Percentiles rank a stretch among this genome's conserved stretches.
Conservation (phyloP, 1,140 invertebrate genomes). For the Tetramorium simillimum region DNA sequence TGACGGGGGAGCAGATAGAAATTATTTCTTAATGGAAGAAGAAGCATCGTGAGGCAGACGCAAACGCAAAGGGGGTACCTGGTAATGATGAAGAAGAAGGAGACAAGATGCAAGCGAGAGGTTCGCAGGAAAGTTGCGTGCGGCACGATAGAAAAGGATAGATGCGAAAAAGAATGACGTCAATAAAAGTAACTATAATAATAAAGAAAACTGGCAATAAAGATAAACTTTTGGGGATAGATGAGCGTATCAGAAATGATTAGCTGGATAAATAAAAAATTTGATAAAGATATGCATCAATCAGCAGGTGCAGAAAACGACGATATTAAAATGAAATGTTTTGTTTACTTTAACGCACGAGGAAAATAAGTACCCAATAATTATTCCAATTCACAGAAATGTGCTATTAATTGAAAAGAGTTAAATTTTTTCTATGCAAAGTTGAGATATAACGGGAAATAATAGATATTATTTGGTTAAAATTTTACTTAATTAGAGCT, state of each 20-base stretch:
- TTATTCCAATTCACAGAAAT: conserved; percentile 13
- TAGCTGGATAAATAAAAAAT: background rate
- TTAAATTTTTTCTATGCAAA: background rate
- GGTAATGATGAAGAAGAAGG: conserved; percentile 60
- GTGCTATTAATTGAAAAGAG: background rate
- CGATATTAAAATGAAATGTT: conserved; percentile 16
- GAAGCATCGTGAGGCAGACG: conserved; percentile 49
- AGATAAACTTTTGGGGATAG: background rate
- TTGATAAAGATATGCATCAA: background rate
- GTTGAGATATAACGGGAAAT: background rate
- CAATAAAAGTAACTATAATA: background rate
- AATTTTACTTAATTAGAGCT: conserved; percentile 2
- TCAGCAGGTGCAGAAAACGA: background rate
- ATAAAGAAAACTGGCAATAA: background rate
- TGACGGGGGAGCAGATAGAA: conserved; percentile 49
- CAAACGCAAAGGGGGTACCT: conserved; percentile 34
- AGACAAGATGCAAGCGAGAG: conserved; percentile 31
- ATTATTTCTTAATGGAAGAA: conserved; percentile 66
- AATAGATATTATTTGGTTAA: conserved; percentile 4
- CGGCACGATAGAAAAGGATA: background rate
- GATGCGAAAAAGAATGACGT: background rate
- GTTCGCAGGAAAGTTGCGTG: conserved; percentile 23
- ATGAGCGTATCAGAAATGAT: background rate
- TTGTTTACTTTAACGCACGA: background rate
- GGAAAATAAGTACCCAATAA: background rate